These are phyloP conservation scores for Diplogasteroides magnus DNA, from an alignment of 1,140 invertebrate genomes.

Conservation along the genomic window DNA sequence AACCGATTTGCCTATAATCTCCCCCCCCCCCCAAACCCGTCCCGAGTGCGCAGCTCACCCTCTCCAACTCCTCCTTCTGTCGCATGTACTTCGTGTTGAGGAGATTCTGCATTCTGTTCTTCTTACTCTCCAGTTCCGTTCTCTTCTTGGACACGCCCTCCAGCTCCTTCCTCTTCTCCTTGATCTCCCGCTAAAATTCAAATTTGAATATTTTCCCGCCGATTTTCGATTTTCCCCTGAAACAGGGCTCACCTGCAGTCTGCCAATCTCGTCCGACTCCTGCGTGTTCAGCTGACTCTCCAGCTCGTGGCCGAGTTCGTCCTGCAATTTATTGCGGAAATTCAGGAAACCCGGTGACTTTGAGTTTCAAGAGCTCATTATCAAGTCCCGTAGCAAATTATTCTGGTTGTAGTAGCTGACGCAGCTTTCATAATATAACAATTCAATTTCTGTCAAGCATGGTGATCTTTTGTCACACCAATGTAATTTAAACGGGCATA, in stretches of 20 bases:
- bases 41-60: background rate
- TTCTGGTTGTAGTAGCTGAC: no score
- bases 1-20: no score
- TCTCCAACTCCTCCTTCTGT: background rate
- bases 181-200: background rate
- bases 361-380: background rate
- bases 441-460: background rate
- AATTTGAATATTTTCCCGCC: background rate
- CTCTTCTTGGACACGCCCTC: background rate
- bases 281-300: background rate
- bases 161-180: background rate
- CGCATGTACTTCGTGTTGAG: background rate
- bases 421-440: no score
- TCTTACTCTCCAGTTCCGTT: background rate
- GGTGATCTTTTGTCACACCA: background rate
- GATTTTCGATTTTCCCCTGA: background rate
- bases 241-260: background rate
- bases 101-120: background rate
- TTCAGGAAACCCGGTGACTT: background rate
- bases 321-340: background rate
- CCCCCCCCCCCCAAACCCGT: no score
- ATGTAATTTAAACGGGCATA: background rate
- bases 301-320: background rate
- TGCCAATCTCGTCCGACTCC: background rate
- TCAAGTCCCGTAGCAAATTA: background rate